Evolutionary conservation across 2,888 invertebrate species (phyloP).

Genomic region (Trilocha varians): DNA sequence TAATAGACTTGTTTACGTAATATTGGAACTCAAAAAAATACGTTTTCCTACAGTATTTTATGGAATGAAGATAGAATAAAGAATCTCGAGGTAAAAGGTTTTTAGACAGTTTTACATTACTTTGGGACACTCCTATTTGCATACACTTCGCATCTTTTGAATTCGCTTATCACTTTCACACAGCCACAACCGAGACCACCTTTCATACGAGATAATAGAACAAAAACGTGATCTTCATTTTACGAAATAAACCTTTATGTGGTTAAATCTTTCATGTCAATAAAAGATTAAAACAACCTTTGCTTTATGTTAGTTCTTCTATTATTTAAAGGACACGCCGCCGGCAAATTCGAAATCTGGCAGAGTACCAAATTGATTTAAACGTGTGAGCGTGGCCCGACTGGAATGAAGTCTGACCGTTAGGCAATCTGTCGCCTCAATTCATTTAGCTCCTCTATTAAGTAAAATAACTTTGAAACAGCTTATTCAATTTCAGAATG

Average conservation of each 20-base stretch:
- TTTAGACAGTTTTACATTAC: no score
- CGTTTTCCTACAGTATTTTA: no score
- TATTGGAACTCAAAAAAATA: no score
- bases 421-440: slow-evolving; percentile 35
- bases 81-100: no score
- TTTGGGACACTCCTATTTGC: no score
- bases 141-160: no score
- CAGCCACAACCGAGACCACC: no score
- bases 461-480: background rate
- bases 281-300: slow-evolving; percentile 37
- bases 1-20: no score
- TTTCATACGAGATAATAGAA: no score
- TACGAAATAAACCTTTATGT: background rate
- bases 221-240: background rate
- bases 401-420: slow-evolving; percentile 49
- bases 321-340: slow-evolving; percentile 60
- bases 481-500: background rate
- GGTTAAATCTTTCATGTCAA: slow-evolving; percentile 23
- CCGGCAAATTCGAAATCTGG: slow-evolving; percentile 64
- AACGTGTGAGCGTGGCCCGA: slow-evolving; percentile 46
- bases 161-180: no score
- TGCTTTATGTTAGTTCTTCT: slow-evolving; percentile 47
- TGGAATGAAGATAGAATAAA: no score
- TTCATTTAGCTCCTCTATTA: background rate
- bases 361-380: slow-evolving; percentile 65